These are phyloP conservation scores for Hirtodrosophila alboralis DNA, from an alignment of 2,888 invertebrate species.

Conservation along the genomic window DNA sequence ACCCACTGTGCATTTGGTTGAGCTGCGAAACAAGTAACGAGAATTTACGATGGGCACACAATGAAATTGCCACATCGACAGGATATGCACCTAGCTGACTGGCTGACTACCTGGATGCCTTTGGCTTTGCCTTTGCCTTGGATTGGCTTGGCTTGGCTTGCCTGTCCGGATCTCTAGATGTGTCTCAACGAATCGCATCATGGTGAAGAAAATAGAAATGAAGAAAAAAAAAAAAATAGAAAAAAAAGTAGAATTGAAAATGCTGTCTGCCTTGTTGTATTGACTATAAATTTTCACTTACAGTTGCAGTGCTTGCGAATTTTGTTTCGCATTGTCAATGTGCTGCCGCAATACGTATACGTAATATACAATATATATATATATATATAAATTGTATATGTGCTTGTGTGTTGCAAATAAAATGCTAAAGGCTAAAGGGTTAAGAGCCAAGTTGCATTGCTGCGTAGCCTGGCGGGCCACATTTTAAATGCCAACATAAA, in stretches of 20 bases:
- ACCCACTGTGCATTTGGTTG: slow-evolving; percentile 10
- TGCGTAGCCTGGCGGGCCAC: slow-evolving; percentile 49
- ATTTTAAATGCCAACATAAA: slow-evolving; percentile 70
- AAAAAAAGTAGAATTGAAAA: slow-evolving; percentile 44
- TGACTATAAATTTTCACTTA: slow-evolving; percentile 75
- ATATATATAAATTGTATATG: slow-evolving; percentile 2
- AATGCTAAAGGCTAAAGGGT: slow-evolving; percentile 38
- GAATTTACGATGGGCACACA: slow-evolving; percentile 79
- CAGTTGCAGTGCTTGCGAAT: slow-evolving; percentile 44
- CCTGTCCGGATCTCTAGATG: slow-evolving; percentile 21
- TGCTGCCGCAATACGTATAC: slow-evolving; percentile 40
- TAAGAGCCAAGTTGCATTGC: slow-evolving; percentile 36
- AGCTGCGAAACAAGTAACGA: slow-evolving; percentile 51
- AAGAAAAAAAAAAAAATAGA: slow-evolving; percentile 4
- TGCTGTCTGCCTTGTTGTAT: slow-evolving; percentile 49
- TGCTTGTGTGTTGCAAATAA: slow-evolving; percentile 36
- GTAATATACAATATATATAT: slow-evolving; percentile 32
- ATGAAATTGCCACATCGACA: slow-evolving; percentile 65
- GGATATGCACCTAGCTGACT: slow-evolving; percentile 32
- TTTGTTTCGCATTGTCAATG: slow-evolving; percentile 53
- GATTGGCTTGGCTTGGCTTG: too few species aligned
- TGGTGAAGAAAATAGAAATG: too few species aligned
- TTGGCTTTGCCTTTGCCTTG: too few species aligned
- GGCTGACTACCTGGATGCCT: slow-evolving; percentile 6
- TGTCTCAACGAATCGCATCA: slow-evolving; percentile 15